Evolutionary conservation across 2,888 invertebrate genomes (phyloP).

Genomic region (Plutella xylostella): DNA sequence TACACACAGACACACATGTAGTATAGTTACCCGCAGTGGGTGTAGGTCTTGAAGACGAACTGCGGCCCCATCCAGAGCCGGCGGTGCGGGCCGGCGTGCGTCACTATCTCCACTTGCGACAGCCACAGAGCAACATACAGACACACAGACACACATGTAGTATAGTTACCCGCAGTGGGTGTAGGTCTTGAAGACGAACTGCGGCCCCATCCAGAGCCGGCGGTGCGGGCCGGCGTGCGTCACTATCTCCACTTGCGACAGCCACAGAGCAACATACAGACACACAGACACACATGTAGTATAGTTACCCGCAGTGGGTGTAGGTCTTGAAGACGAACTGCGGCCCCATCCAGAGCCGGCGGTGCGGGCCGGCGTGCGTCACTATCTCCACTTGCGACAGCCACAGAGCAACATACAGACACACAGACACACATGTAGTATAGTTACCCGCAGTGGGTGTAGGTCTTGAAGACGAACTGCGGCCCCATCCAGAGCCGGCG

Average conservation of each 20-base stretch:
- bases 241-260: conserved; percentile 96
- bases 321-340: conserved; percentile 98
- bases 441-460: conserved; percentile 84
- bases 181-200: conserved; percentile 97
- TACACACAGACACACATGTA: no score
- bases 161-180: conserved; percentile 84
- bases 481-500: conserved; percentile 99
- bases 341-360: conserved; percentile 99
- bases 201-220: conserved; percentile 99
- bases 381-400: conserved; percentile 97
- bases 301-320: conserved; percentile 82
- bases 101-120: conserved; percentile 96
- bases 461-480: conserved; percentile 98
- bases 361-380: conserved; percentile 96
- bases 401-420: no score
- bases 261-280: no score
- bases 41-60: conserved; percentile 96
- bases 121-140: no score
- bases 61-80: conserved; percentile 99
- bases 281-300: no score
- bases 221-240: conserved; percentile 97
- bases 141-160: no score
- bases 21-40: conserved; percentile 82
- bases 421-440: no score
- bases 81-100: conserved; percentile 95